These are phyloP conservation scores for Eurytemora carolleeae DNA, from an alignment of 1,140 invertebrate species.

Conservation along the genomic window DNA sequence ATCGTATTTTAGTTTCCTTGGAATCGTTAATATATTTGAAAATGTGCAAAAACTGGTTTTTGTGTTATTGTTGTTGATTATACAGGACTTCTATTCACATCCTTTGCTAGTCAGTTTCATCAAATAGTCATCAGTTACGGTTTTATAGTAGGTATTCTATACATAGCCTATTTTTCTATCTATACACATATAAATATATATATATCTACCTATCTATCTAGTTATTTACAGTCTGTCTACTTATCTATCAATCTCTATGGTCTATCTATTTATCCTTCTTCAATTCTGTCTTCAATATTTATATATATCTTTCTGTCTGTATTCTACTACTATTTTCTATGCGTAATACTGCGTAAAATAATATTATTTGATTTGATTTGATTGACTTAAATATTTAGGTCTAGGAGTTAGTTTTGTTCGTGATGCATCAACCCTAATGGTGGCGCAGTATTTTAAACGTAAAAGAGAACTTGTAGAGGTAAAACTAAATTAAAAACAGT, in stretches of 20 bases:
- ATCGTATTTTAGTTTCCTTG: too few relatives aligned
- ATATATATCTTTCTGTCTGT: background rate
- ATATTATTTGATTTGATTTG: too few relatives aligned
- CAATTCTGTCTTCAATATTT: background rate
- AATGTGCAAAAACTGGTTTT: too few relatives aligned
- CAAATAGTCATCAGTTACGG: conserved; percentile 69
- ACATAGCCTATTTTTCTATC: too few relatives aligned
- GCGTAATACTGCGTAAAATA: too few relatives aligned
- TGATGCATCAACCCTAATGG: conserved; percentile 67
- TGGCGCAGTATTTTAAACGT: conserved; percentile 71
- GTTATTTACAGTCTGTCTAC: background rate
- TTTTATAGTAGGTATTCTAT: conserved; percentile 32
- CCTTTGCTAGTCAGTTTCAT: conserved; percentile 66
- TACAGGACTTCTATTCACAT: conserved; percentile 63
- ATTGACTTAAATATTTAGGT: conserved; percentile 28
- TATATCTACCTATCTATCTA: background rate
- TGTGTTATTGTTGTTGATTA: too few relatives aligned
- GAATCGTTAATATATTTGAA: too few relatives aligned
- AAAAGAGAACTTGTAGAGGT: conserved; percentile 65
- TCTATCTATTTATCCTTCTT: background rate
- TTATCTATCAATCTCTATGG: background rate
- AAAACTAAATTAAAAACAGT: too few relatives aligned
- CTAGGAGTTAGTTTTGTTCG: conserved; percentile 60
- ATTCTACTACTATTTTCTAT: background rate
- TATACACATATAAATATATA: background rate